A percentile compares a stretch with the other conserved stretches of the same genome.
Evolutionary conservation across 2,113 vertebrate species (phyloP).

Genomic region (Anhinga rufa): DNA sequence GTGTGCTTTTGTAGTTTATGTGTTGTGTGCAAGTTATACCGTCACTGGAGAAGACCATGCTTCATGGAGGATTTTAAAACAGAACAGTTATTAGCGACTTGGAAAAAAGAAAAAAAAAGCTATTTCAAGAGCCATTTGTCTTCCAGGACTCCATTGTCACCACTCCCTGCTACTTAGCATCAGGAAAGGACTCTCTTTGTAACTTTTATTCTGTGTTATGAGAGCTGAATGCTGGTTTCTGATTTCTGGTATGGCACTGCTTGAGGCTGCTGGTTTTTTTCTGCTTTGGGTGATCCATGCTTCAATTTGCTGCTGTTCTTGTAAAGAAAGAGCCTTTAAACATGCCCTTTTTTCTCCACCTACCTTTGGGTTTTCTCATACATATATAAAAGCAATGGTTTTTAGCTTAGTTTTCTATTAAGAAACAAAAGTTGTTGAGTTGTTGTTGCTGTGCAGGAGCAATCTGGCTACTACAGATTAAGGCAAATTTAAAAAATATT

Average conservation of each 20-base stretch:
- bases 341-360: fast-evolving
- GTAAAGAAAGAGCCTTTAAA: neutral
- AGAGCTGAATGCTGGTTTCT: neutral
- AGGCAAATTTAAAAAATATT: neutral
- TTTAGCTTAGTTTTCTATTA: neutral
- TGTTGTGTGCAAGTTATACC: neutral
- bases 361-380: neutral
- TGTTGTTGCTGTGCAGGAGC: neutral
- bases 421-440: neutral
- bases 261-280: neutral
- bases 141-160: neutral
- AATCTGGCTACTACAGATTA: neutral
- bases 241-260: neutral
- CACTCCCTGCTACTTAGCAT: neutral
- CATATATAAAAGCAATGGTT: neutral
- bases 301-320: neutral
- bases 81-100: neutral
- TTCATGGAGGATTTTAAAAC: neutral
- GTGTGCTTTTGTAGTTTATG: neutral
- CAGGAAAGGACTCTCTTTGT: neutral
- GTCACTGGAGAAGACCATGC: neutral
- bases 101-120: neutral
- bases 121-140: neutral
- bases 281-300: neutral
- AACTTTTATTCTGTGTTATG: neutral